Evolutionary conservation across 2,888 invertebrate genomes (phyloP), one percentile per base, ranked within the genome.

Genomic region (Athripsodes cinereus): DNA sequence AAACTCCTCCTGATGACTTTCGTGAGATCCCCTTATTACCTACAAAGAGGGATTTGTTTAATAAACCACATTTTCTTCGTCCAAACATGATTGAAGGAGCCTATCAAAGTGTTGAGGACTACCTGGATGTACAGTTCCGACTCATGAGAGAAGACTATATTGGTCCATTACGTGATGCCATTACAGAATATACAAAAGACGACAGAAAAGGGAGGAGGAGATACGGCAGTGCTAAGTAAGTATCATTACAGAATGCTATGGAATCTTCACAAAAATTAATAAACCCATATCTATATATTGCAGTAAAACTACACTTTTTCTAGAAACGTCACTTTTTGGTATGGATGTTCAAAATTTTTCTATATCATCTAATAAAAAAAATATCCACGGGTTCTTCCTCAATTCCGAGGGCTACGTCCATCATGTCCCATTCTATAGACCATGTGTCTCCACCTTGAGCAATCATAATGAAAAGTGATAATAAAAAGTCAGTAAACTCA

Each of bases 81-180:
- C 78, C 81, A 0, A 86, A 85, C 67, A 80, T 84, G 55, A 70
- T 81, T 1, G 70, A 80, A 47, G 88, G 87, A 16, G 74, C 78
- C 0, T 92, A 88, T 69, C 68, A 74, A 1, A 77, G 77, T 67
- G 75, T 86, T 8, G 79, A 85, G 49, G 84, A 90, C 66, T 94
- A 94, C 68, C 73, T 94, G 21, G 87, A 89, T 65, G 75, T 86
- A n/a, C 92, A 92, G 65, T 90, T 90, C 67, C 80, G 87, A 35
- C 74, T 92, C 34, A 69, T 93, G 52, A 74, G 90, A 31, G 91
- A 93, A 74, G 93, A 94, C 71, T 91, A 88, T 68, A 79, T 90
- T 31, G 77, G 80, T 18, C 89, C 92, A 0, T 69, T 94, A 21
- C 73, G 88, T 34, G 80, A 85, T 67, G 88, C 87, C 60, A 79